Conservation (phyloP, 2,888 invertebrate genomes). For the Campaea margaritaria region DNA sequence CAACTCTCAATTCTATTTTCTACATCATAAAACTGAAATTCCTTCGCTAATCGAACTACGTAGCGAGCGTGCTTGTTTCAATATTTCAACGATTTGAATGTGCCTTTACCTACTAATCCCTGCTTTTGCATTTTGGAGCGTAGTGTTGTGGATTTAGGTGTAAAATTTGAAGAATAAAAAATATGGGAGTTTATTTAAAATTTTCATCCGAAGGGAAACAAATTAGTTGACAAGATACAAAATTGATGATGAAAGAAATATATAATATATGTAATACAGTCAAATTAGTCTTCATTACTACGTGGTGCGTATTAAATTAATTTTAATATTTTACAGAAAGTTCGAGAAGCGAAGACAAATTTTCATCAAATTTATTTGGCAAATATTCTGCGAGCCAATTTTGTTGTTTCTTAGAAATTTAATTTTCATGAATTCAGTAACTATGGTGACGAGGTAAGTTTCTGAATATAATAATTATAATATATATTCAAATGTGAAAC, state of each 20-base stretch:
- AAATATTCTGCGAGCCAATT: slow-evolving; percentile 3
- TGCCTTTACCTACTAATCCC: background rate
- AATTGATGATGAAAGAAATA: slow-evolving; percentile 33
- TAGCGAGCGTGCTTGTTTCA: slow-evolving; percentile 32
- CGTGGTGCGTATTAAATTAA: slow-evolving; percentile 1
- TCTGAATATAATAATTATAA: background rate
- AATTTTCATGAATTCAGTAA: slow-evolving; percentile 8
- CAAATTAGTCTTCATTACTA: slow-evolving; percentile 20
- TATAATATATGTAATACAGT: slow-evolving; percentile 22
- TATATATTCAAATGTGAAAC: background rate
- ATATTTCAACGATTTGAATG: slow-evolving; percentile 36
- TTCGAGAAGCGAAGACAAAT: slow-evolving; percentile 13
- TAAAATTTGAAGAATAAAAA: slow-evolving; percentile 21
- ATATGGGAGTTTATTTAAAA: slow-evolving; percentile 20
- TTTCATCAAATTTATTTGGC: slow-evolving; percentile 11
- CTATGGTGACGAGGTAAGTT: background rate
- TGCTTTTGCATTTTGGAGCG: slow-evolving; percentile 13
- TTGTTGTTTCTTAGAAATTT: slow-evolving; percentile 8
- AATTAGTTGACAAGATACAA: slow-evolving; percentile 42
- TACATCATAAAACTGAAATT: slow-evolving; percentile 32
- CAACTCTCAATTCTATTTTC: slow-evolving; percentile 19
- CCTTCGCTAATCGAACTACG: slow-evolving; percentile 18
- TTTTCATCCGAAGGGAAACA: slow-evolving; percentile 35
- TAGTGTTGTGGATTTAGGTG: slow-evolving; percentile 24
- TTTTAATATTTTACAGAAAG: slow-evolving; percentile 17